Base-by-base conservation (phyloP, 2,113 vertebrate genomes). In the Lethenteron reissneri region DNA sequence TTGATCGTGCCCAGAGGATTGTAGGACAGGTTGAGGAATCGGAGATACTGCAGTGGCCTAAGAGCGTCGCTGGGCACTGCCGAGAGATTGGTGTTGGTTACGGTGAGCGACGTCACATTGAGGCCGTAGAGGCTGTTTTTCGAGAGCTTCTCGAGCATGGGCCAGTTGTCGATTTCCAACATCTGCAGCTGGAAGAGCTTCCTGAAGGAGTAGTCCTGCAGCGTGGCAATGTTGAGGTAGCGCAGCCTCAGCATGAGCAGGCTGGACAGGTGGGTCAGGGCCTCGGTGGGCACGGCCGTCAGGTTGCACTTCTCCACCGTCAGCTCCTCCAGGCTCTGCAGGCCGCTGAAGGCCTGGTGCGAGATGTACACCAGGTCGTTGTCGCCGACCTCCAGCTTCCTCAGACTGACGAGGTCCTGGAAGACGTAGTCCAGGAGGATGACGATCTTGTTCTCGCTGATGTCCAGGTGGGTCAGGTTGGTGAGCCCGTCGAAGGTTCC, bases 361-460 rank as follows among this genome's bases (percentile, higher is more conserved):
- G 94, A 95, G 80, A 99, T 97, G 78, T 95, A 99, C 74, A 97
- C 94, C 10, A 99, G 84, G 78, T 99, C 92, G 0, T 97, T 99
- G 79, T 97, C 92, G 1, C 94, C 94, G 11, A 99, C 94, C 77
- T 99, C 92, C 80, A 99, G 81, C 56, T 90, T 88, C 73, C 85
- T 89, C 19, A 99, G 85, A 81, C 89, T 97, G 80, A 89, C 95
- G 78, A 99, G 83, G 83, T 96, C 94, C 84, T 99, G 92, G 82
- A 99, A 99, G 92, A 99, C 92, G 79, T 95, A 92, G 81, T 99
- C 94, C 81, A 97, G 81, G 75, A 99, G 86, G 78, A 99, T 97
- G 78, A 99, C 92, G 70, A 99, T 96, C 83, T 95, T 96, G 80
- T 99, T 99, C 81, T 97, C 92, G 70, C 94, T 99, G 81, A 99